Evolutionary conservation across 1,140 invertebrate genomes (phyloP).

Genomic region (Lasioglossum albipes): DNA sequence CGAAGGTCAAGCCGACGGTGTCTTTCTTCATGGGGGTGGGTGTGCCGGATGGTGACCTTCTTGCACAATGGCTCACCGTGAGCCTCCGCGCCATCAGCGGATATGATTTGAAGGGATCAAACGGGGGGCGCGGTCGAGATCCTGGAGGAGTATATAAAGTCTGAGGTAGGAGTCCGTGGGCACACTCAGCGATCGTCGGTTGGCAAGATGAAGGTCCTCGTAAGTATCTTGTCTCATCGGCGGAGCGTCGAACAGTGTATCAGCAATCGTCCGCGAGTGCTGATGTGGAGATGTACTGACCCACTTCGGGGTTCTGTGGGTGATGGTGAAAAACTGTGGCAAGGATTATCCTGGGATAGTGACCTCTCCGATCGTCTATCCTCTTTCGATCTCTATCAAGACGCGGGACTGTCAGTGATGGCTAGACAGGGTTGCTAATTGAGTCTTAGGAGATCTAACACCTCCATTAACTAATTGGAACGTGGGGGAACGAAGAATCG

Average conservation of each 20-base stretch:
- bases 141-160: conserved; percentile 77
- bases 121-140: conserved; percentile 76
- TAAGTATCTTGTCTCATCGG: conserved; percentile 70
- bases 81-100: conserved; percentile 70
- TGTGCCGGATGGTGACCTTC: conserved; percentile 76
- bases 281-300: neutral
- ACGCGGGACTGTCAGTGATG: too few relatives aligned
- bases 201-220: conserved; percentile 78
- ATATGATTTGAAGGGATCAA: conserved; percentile 80
- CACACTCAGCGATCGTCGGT: conserved; percentile 75
- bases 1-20: conserved; percentile 54
- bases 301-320: neutral
- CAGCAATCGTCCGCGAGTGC: neutral
- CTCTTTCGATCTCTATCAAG: too few relatives aligned
- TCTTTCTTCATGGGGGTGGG: conserved; percentile 66
- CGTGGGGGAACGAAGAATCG: too few relatives aligned
- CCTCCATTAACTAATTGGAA: too few relatives aligned
- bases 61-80: conserved; percentile 74
- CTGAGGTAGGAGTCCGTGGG: conserved; percentile 59
- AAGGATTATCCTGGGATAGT: too few relatives aligned
- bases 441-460: too few relatives aligned
- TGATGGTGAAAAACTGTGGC: neutral
- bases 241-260: conserved; percentile 29
- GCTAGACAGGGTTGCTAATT: too few relatives aligned
- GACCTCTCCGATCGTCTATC: too few relatives aligned